phyloP scores from a whole-genome alignment of 2,888 invertebrate genomes.

The Herminia tarsipennalis region DNA sequence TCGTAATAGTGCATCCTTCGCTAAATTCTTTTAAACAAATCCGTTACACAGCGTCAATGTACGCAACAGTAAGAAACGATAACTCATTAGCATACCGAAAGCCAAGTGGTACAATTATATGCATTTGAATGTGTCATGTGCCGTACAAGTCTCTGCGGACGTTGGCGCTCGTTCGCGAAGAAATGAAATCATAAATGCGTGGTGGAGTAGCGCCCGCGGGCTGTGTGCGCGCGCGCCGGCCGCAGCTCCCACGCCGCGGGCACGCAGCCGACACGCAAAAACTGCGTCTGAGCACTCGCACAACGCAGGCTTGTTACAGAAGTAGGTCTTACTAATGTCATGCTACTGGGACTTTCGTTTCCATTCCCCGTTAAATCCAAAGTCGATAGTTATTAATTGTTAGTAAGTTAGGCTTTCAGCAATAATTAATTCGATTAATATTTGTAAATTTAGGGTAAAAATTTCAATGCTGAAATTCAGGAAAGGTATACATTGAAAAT shows the following conservation, averaged over 20 bases:
- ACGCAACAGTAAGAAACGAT: background rate
- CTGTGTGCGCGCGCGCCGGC: conserved; percentile 31
- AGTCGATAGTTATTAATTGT: no score
- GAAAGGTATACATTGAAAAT: no score
- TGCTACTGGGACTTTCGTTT: no score
- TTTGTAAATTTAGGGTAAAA: no score
- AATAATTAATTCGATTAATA: no score
- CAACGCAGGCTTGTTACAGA: background rate
- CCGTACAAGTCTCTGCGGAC: conserved; percentile 6
- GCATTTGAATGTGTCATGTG: conserved; percentile 25
- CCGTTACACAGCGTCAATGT: background rate
- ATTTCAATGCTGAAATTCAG: no score
- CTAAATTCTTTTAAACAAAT: no score
- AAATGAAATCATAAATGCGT: conserved; percentile 37
- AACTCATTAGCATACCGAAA: conserved; percentile 3
- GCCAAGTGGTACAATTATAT: conserved; percentile 4
- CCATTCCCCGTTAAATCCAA: no score
- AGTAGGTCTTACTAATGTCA: no score
- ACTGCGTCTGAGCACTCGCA: conserved; percentile 11
- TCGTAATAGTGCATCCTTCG: no score
- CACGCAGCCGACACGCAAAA: conserved; percentile 49
- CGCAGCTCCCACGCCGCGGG: conserved; percentile 64
- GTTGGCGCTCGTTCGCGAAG: conserved; percentile 23
- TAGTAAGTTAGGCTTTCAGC: no score
- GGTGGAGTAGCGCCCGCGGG: conserved; percentile 9